Evolutionary conservation across 2,888 invertebrate genomes (phyloP).

Genomic region (Hydroisotoma schaefferi): DNA sequence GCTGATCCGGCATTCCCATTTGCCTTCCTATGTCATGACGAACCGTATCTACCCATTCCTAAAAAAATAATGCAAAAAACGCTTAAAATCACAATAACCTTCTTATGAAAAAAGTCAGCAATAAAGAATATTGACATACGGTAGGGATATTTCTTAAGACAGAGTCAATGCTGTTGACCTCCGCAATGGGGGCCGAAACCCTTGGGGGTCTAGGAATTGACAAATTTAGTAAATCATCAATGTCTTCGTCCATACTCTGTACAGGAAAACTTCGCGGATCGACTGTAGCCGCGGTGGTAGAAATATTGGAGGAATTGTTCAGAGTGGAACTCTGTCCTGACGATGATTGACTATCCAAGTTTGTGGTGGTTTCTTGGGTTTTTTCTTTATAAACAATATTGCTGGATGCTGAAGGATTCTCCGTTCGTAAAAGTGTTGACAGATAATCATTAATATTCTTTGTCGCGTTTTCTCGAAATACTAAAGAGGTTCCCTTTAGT

Average conservation of each 20-base stretch:
- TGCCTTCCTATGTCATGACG: constrained; percentile 73
- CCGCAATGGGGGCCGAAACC: background rate
- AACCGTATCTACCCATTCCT: constrained; percentile 86
- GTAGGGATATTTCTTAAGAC: constrained; percentile 6
- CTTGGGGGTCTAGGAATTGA: background rate
- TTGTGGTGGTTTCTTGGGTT: no score
- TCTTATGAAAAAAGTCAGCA: background rate
- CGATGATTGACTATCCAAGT: background rate
- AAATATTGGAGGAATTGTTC: no score
- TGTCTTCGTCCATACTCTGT: constrained; percentile 2
- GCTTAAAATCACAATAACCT: constrained; percentile 1
- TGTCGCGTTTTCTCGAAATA: constrained; percentile 17
- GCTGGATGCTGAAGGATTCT: background rate
- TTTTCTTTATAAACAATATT: background rate
- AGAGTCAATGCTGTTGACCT: background rate
- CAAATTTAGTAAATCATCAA: constrained; percentile 6
- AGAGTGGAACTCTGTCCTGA: no score
- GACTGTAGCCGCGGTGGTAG: no score
- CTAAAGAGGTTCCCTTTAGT: constrained; percentile 5
- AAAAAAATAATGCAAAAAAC: no score
- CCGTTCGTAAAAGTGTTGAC: constrained; percentile 1
- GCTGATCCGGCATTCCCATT: constrained; percentile 59
- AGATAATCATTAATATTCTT: constrained; percentile 18
- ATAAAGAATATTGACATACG: background rate
- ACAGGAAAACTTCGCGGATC: no score